Percentiles rank a stretch among this genome's conserved stretches.
Conservation (phyloP, 2,113 vertebrate species). For the Stigmatopora nigra region DNA sequence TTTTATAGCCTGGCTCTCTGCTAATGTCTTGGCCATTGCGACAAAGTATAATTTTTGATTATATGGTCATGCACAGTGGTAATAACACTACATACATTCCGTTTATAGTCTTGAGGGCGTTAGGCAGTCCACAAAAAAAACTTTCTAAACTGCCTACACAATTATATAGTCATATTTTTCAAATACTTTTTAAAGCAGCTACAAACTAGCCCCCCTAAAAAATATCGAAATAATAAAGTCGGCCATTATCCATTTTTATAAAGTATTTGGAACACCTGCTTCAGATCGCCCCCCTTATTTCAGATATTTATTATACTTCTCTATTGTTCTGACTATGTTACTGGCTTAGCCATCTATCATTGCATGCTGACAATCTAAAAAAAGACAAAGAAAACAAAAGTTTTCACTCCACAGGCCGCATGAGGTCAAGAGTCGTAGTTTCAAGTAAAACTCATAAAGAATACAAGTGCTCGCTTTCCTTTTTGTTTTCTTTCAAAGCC, state of each 20-base stretch:
- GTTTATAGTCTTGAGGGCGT: slow-evolving; percentile 1
- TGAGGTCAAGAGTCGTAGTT: slow-evolving; percentile 16
- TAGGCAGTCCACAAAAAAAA: background rate
- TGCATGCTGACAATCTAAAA: background rate
- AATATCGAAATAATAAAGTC: too few species aligned
- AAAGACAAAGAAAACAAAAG: slow-evolving; percentile 11
- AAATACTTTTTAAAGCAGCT: too few species aligned
- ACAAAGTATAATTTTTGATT: background rate
- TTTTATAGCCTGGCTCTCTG: slow-evolving; percentile 25
- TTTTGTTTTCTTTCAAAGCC: slow-evolving; percentile 8
- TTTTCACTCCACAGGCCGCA: slow-evolving; percentile 5
- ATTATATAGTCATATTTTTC: background rate
- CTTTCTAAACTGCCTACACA: background rate
- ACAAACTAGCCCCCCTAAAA: too few species aligned
- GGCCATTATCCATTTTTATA: too few species aligned
- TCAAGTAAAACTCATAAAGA: slow-evolving; percentile 15
- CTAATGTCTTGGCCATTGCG: slow-evolving; percentile 13
- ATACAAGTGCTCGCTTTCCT: slow-evolving; percentile 4
- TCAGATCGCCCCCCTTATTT: background rate
- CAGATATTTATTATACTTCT: background rate
- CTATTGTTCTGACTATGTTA: slow-evolving; percentile 23
- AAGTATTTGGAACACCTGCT: background rate
- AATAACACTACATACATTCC: background rate
- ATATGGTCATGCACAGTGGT: slow-evolving; percentile 1
- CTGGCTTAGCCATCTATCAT: slow-evolving; percentile 28